Percentiles rank a stretch among this genome's conserved stretches.
These are phyloP conservation scores for Antigone vipio DNA, from an alignment of 2,113 vertebrate species.

Conservation along the genomic window DNA sequence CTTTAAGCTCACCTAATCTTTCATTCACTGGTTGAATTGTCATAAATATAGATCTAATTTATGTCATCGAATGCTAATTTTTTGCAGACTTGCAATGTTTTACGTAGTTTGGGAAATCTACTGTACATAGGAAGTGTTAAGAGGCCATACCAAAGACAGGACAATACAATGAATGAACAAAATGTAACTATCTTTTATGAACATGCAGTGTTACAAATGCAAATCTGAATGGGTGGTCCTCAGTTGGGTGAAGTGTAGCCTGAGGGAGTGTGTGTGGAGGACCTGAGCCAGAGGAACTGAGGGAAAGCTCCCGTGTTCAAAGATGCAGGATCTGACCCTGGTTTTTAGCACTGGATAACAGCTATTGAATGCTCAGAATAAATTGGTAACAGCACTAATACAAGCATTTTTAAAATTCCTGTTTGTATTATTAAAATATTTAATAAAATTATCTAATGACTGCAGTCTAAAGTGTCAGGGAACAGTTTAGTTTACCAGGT, in stretches of 20 bases:
- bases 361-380: not conserved
- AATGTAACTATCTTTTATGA: not conserved
- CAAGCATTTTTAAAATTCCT: not conserved
- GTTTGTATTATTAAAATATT: not conserved
- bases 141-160: not conserved
- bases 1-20: not conserved
- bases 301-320: not conserved
- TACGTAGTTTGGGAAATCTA: not conserved
- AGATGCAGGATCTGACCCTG: not conserved
- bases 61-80: not conserved
- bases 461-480: not conserved
- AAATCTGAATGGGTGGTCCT: not conserved
- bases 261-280: rapidly evolving
- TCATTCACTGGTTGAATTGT: not conserved
- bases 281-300: not conserved
- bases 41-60: not conserved
- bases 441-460: not conserved
- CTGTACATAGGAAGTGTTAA: not conserved
- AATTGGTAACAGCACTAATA: not conserved
- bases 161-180: not conserved
- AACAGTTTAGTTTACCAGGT: not conserved
- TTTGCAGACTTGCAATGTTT: not conserved
- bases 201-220: not conserved
- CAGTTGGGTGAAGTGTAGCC: not conserved
- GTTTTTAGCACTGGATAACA: not conserved